Percentiles rank a stretch among this genome's conserved stretches.
phyloP scores from a whole-genome alignment of 2,797 vertebrate genomes.

The Synaphobranchus kaupii region DNA sequence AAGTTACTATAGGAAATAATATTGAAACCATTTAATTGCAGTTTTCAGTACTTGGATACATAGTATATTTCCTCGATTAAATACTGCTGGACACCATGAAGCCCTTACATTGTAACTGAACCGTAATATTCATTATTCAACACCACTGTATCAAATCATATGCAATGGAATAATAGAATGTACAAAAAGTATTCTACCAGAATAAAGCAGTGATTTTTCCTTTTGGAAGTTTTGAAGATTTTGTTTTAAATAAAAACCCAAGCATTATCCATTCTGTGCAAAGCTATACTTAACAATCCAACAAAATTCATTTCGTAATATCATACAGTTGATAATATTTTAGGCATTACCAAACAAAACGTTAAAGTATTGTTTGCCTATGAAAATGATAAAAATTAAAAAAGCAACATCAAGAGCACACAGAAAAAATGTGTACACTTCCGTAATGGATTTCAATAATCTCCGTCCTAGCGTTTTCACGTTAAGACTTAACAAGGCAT shows the following conservation, averaged over 20 bases:
- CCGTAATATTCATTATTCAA: conserved; percentile 47
- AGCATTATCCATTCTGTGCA: conserved; percentile 61
- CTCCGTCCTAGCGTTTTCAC: conserved; percentile 74
- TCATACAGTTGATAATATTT: conserved; percentile 68
- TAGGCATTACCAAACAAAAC: conserved; percentile 65
- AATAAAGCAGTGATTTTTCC: conserved; percentile 57
- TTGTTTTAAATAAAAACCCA: conserved; percentile 44
- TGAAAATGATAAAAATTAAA: conserved; percentile 53
- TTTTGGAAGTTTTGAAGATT: conserved; percentile 55
- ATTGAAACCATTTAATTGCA: conserved; percentile 33
- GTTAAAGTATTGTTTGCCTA: conserved; percentile 49
- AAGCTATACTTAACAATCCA: conserved; percentile 56
- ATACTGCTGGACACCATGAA: conserved; percentile 73
- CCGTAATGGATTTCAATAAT: conserved; percentile 74
- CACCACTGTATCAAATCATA: conserved; percentile 59
- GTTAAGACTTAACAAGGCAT: conserved; percentile 92
- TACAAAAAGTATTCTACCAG: conserved; percentile 68
- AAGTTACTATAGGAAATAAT: conserved; percentile 51
- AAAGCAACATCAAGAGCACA: conserved; percentile 88
- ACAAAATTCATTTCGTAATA: conserved; percentile 58
- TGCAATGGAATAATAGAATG: conserved; percentile 70
- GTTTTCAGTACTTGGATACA: conserved; percentile 63
- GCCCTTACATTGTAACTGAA: conserved; percentile 70
- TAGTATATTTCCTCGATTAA: conserved; percentile 60
- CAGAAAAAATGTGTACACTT: conserved; percentile 88